Evolutionary conservation across 2,888 invertebrate genomes (phyloP).

Genomic region (Catocala nupta): DNA sequence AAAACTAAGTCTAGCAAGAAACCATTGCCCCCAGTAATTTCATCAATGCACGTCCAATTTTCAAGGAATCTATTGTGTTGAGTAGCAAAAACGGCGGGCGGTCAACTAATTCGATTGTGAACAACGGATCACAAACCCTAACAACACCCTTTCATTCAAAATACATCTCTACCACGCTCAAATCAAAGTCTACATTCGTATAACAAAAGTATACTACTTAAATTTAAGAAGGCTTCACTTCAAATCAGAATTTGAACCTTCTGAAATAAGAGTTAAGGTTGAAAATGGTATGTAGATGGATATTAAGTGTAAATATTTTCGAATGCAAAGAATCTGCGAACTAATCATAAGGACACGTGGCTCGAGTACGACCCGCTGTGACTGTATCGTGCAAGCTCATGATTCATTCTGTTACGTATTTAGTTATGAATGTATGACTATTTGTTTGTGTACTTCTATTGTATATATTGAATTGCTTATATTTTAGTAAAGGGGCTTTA

Average conservation of each 20-base stretch:
- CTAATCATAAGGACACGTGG: slow-evolving; percentile 81
- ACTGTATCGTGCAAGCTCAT: slow-evolving; percentile 50
- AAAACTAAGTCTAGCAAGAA: slow-evolving; percentile 39
- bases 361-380: slow-evolving; percentile 49
- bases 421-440: slow-evolving; percentile 37
- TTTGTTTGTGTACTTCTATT: slow-evolving; percentile 6
- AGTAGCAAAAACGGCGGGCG: slow-evolving; percentile 82
- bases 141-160: slow-evolving; percentile 29
- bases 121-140: slow-evolving; percentile 62
- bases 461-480: not conserved
- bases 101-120: slow-evolving; percentile 81
- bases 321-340: slow-evolving; percentile 68
- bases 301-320: slow-evolving; percentile 47
- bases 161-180: slow-evolving; percentile 19
- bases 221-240: slow-evolving; percentile 14
- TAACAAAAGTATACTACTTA: slow-evolving; percentile 6
- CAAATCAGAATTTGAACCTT: slow-evolving; percentile 24
- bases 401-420: slow-evolving; percentile 56
- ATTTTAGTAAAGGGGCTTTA: too few species aligned
- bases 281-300: slow-evolving; percentile 1
- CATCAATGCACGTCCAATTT: slow-evolving; percentile 64
- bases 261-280: not conserved
- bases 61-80: slow-evolving; percentile 74
- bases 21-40: slow-evolving; percentile 64
- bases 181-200: slow-evolving; percentile 25